Evolutionary conservation across 2,113 vertebrate species (phyloP).

Genomic region (Cnemophilus loriae): DNA sequence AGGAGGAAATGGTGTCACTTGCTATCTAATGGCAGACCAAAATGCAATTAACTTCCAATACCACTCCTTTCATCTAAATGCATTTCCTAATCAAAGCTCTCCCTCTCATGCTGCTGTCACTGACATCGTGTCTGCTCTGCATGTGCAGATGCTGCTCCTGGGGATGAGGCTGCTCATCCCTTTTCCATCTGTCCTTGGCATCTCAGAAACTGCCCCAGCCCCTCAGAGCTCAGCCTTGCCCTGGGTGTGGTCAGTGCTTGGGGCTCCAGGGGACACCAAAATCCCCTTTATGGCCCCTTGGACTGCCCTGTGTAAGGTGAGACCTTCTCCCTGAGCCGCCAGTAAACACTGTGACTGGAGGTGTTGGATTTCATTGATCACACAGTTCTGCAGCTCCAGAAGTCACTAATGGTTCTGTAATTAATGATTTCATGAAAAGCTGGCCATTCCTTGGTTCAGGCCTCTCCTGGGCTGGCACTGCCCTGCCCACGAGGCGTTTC

Average conservation of each 20-base stretch:
- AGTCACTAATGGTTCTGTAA: background rate
- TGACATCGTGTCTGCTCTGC: background rate
- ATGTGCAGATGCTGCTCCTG: background rate
- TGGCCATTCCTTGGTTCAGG: background rate
- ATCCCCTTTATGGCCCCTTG: background rate
- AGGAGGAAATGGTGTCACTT: slow-evolving; percentile 41
- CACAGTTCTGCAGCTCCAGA: background rate
- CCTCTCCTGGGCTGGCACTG: background rate
- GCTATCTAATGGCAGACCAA: background rate
- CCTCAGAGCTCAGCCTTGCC: background rate
- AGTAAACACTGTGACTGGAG: background rate
- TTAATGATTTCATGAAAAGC: background rate
- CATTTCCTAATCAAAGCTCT: background rate
- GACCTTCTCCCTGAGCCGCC: background rate
- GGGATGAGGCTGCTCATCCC: background rate
- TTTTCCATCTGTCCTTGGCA: background rate
- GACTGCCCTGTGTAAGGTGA: background rate
- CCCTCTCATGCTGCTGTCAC: background rate
- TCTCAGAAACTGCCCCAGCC: background rate
- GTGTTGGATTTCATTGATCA: background rate
- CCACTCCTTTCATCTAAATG: background rate
- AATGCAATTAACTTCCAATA: slow-evolving; percentile 5
- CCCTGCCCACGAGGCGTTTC: background rate
- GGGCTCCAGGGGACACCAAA: background rate
- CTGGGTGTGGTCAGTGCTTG: background rate